Evolutionary conservation across 2,797 vertebrate species (phyloP), one percentile per base, ranked within the genome.

Genomic region (Danio choprae): DNA sequence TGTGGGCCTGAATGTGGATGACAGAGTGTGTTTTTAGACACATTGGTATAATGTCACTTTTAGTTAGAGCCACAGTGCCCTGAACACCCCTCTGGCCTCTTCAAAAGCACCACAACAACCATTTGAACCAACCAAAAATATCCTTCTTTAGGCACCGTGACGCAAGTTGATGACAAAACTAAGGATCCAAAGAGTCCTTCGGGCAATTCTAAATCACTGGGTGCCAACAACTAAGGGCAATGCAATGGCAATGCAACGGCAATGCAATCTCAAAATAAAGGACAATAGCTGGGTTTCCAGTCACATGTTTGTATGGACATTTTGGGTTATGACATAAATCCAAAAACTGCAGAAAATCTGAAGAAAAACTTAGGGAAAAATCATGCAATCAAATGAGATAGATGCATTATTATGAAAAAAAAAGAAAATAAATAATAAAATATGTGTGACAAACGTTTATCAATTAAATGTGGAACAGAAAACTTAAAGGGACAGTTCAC

Each of bases 21-120:
- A 58, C 22, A 7, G n/a, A 40, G 38, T 46, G 58, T 65, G n/a
- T 55, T 80, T 12, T 8, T 16, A 29, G 56, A 20, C 20, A 38
- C 16, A 68, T 29, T 80, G 41, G 51, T 63, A 62, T 58, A 55
- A n/a, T 81, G 77, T 73, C 65, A 81, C 12, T 84, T 46, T 63
- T 67, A 18, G 58, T 75, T 79, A 71, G 50, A 79, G 41, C 62
- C 77, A 58, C 36, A 13, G 20, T 46, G 56, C 6, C 38, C n/a
- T 56, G 15, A 55, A 64, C 6, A 12, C 51, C 77, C 83, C 70
- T 69, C 41, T 43, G 60, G 48, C 18, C 18, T 50, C 20, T 80
- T 69, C 68, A 68, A 68, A 51, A n/a, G 46, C 70, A 69, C 8
- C 63, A 69, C 62, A 73, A 75, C 55, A 78, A 51, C 15, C 8